Conservation (phyloP, 2,113 vertebrate species). For the Cochlearius cochlearius region DNA sequence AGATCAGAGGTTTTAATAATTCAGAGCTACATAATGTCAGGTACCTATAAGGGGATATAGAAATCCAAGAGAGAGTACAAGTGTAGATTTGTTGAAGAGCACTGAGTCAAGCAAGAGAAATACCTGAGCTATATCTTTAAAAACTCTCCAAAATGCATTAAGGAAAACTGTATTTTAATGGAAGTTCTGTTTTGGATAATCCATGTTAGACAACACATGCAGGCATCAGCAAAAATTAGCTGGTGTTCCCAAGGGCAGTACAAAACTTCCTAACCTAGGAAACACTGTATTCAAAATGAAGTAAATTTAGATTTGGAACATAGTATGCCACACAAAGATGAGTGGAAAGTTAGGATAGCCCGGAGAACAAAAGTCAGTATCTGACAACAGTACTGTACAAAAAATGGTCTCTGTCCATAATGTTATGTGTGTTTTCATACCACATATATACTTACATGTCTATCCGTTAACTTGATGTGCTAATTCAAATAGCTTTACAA, state of each 20-base stretch:
- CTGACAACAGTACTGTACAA: neutral
- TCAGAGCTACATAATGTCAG: neutral
- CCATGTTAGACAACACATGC: fast-evolving
- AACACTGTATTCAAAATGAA: neutral
- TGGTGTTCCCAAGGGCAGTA: neutral
- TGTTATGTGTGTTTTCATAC: neutral
- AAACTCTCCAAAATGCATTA: neutral
- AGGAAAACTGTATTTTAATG: neutral
- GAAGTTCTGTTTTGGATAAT: neutral
- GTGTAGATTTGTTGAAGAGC: neutral
- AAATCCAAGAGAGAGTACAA: neutral
- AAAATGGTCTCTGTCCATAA: neutral
- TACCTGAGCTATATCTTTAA: neutral
- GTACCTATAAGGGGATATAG: neutral
- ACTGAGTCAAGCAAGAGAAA: neutral
- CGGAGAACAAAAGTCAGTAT: neutral
- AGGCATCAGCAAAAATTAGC: neutral
- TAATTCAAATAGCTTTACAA: neutral
- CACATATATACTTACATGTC: neutral
- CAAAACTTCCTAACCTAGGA: neutral
- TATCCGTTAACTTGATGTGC: neutral
- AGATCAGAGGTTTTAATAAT: neutral
- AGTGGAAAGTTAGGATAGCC: neutral
- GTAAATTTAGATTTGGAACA: neutral
- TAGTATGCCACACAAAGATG: neutral